Evolutionary conservation across 2,113 vertebrate genomes (phyloP), one percentile per base, ranked within the genome.

Genomic region (Oreotrochilus melanogaster): DNA sequence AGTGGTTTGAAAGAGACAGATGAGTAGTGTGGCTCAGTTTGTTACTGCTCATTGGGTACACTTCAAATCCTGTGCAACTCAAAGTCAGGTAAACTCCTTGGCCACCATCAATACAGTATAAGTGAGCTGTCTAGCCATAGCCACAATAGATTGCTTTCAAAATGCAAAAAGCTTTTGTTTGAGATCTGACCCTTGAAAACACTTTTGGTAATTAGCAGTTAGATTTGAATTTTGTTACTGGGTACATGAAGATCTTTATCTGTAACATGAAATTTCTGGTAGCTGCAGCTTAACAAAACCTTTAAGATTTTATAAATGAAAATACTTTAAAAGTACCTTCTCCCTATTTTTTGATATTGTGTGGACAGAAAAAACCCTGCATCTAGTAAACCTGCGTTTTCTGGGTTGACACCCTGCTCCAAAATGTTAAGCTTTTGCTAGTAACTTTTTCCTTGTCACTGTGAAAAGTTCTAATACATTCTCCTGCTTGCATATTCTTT

Each of bases 321-420:
- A 81, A 62, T 21, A 66, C 22, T 64, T 50, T 0, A 6, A 90
- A 62, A 76, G 33, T 39, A 1, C 61, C 75, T 66, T 69, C 18
- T 78, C 22, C 13, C 8, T 67, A 1, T 43, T 81, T 37, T 75
- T 91, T 67, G 22, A 15, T 60, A n/a, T 35, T 39, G 14, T 23
- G 1, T 19, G 11, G 48, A 39, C 14, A 43, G 31, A 35, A 81
- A 54, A 54, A 60, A 18, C 2, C 1, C 1, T 0, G 0, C 19
- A 54, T 81, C 27, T 48, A 72, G 21, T 43, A 91, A 91, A 71
- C 15, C 8, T 33, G 18, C 2, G 8, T 21, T 78, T 87, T 78
- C 19, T n/a, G 43, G 17, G 9, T 81, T 86, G 47, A 62, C 35
- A 13, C 1, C 2, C 48, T 22, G 8, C 43, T 45, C 31, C 18